Conservation (phyloP, 2,113 vertebrate genomes). For the Malurus alboscapulatus region DNA sequence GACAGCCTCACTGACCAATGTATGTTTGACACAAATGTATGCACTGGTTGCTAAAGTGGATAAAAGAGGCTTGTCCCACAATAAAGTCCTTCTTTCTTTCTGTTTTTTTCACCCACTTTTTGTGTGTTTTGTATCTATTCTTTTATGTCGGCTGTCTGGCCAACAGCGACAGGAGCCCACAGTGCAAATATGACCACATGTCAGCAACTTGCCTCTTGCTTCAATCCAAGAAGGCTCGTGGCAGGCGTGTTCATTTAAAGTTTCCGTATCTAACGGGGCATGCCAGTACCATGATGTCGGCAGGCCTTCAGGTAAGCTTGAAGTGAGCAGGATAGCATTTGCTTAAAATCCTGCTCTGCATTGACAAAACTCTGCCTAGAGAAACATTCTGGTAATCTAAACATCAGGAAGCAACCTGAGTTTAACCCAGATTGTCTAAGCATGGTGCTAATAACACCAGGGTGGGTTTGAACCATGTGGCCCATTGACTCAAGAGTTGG, state of each 20-base stretch:
- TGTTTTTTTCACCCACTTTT: too few relatives aligned
- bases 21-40: too few relatives aligned
- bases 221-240: slow-evolving; percentile 85
- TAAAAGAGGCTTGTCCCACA: too few relatives aligned
- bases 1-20: too few relatives aligned
- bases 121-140: too few relatives aligned
- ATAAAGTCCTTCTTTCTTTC: too few relatives aligned
- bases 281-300: slow-evolving; percentile 14
- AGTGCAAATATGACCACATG: slow-evolving; percentile 87
- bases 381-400: not conserved
- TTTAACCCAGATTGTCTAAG: not conserved
- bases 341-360: not conserved
- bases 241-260: slow-evolving; percentile 79
- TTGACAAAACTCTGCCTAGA: not conserved
- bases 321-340: not conserved
- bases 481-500: not conserved
- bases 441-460: not conserved
- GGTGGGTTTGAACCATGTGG: not conserved
- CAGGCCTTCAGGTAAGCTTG: slow-evolving; percentile 71
- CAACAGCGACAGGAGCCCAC: too few relatives aligned
- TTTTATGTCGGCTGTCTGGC: too few relatives aligned
- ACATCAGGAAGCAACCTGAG: not conserved
- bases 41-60: too few relatives aligned
- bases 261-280: slow-evolving; percentile 11
- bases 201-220: slow-evolving; percentile 91